These are phyloP conservation scores for Podarcis raffonei DNA, from an alignment of 2,113 vertebrate genomes.

Conservation along the genomic window DNA sequence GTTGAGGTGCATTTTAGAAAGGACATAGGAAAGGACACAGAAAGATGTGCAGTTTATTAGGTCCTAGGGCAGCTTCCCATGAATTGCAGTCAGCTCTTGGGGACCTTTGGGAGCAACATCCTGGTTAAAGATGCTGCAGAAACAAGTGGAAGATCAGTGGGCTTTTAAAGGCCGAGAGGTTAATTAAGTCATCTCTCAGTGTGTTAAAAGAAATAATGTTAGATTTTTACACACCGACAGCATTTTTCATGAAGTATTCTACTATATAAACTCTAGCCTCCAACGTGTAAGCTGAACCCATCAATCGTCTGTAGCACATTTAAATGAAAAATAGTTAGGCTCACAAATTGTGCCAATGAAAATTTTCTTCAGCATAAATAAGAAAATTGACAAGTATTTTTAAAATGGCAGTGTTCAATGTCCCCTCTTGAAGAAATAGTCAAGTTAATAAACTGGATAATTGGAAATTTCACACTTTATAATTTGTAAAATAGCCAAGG, in stretches of 20 bases:
- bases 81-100: not conserved
- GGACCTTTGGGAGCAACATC: not conserved
- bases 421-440: slow-evolving; percentile 11
- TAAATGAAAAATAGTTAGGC: not conserved
- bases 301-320: slow-evolving; percentile 11
- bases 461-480: slow-evolving; percentile 20
- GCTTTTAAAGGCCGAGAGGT: not conserved
- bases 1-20: too few relatives aligned
- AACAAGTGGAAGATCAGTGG: not conserved
- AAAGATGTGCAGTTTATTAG: not conserved
- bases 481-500: slow-evolving; percentile 20
- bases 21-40: not conserved
- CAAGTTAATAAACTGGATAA: slow-evolving; percentile 24
- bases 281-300: not conserved
- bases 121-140: not conserved
- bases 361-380: slow-evolving; percentile 4
- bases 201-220: not conserved
- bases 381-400: slow-evolving; percentile 5
- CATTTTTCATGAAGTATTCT: not conserved
- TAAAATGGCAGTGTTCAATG: not conserved
- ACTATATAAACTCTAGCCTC: not conserved
- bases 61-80: not conserved
- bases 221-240: not conserved
- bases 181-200: slow-evolving; percentile 4
- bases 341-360: not conserved